Evolutionary conservation across 1,140 invertebrate genomes (phyloP), one percentile per base, ranked within the genome.

Genomic region (Ceratoteleas bidentatus): DNA sequence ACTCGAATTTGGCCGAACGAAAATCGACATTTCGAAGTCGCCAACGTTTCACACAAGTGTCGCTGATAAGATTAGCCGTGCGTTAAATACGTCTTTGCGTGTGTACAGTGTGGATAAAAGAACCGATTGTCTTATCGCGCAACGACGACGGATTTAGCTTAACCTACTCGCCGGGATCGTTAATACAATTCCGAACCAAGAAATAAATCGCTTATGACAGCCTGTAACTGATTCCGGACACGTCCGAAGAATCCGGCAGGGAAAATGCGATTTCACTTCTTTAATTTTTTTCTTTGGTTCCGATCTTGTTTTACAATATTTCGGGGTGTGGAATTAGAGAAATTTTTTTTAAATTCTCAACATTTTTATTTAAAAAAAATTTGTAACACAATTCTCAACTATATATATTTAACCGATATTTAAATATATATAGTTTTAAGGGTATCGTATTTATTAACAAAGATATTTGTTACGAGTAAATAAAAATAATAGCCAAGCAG

Each of bases 41-140:
- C 65, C 64, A 74, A 70, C 54, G 69, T 76, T 81, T 75, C 65
- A 47, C 61, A 49, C 72, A 75, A 76, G 72, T 76, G 61, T 72
- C 56, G 38, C 60, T 64, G 79, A 81, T 81, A 81, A 81, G 79
- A 81, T 81, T 81, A 81, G 65, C 24, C 56, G 62, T 57, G 66
- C 77, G 54, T 81, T 81, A 60, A 76, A 81, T 76, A 72, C 47
- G 72, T 72, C 72, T 81, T 76, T 81, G 79, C 72, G 57, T 66
- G 79, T 75, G 72, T 66, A 43, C 66, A 66, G 54, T 75, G 65
- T 62, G 65, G 66, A 76, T 60, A 80, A 81, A 76, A 75, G 53
- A 74, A 81, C 60, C 60, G 79, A 81, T 81, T 76, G 70, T 65
- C 79, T 81, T 81, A 81, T 81, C 79, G 66, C 66, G 15, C 38